These are phyloP conservation scores for Dromius quadrimaculatus DNA, from an alignment of 2,888 invertebrate genomes.

Conservation along the genomic window DNA sequence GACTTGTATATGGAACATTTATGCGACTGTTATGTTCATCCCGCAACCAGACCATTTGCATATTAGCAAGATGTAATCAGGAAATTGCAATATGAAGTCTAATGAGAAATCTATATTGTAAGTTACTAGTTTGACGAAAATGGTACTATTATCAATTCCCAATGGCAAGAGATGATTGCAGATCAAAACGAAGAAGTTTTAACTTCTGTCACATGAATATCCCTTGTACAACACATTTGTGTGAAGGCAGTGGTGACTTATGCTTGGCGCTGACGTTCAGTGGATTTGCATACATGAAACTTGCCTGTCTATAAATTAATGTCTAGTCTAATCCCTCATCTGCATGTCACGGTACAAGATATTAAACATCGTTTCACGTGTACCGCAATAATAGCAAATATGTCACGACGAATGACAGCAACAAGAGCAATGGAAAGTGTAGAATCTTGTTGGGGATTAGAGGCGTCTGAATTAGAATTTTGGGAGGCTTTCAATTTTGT, in stretches of 20 bases:
- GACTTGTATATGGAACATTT: not conserved
- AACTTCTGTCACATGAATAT: too few species aligned
- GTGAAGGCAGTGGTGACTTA: too few species aligned
- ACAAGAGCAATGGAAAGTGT: not conserved
- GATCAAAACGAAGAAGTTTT: too few species aligned
- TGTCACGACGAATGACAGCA: constrained; percentile 1
- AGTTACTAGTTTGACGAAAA: too few species aligned
- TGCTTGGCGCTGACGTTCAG: not conserved
- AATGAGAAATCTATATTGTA: not conserved
- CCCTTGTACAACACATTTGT: too few species aligned
- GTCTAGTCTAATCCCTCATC: constrained; percentile 43
- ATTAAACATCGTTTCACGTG: not conserved
- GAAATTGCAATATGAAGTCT: not conserved
- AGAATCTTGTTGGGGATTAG: not conserved
- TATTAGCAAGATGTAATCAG: not conserved
- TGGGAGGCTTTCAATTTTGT: too few species aligned
- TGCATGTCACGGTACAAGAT: constrained; percentile 18
- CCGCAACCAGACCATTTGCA: constrained; percentile 2
- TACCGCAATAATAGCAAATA: not conserved
- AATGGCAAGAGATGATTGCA: too few species aligned
- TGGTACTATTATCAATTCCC: too few species aligned
- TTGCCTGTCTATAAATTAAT: constrained; percentile 50
- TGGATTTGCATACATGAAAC: constrained; percentile 51
- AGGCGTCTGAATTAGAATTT: too few species aligned
- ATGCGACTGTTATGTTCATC: not conserved